These are phyloP conservation scores for Neocrepidodera transversa DNA, from an alignment of 2,888 invertebrate species.

Conservation along the genomic window DNA sequence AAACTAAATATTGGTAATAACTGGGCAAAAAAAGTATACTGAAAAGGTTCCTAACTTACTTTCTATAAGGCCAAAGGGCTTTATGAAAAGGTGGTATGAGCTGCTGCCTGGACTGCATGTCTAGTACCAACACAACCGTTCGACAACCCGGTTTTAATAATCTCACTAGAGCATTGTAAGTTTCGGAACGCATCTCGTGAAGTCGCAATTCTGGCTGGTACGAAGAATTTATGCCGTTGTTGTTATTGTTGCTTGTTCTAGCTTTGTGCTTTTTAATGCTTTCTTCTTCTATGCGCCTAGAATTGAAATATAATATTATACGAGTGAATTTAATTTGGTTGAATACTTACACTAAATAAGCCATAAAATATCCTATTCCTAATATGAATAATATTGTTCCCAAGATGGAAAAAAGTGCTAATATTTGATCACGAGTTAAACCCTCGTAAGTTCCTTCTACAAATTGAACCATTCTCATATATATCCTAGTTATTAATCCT, in stretches of 20 bases:
- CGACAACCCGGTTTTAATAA: constrained; percentile 93
- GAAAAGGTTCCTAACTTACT: constrained; percentile 73
- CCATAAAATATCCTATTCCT: constrained; percentile 84
- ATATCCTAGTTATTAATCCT: constrained; percentile 73
- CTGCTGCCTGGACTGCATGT: constrained; percentile 84
- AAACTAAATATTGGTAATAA: too few species aligned
- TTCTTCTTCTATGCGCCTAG: constrained; percentile 65
- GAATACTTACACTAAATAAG: constrained; percentile 74
- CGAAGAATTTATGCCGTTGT: constrained; percentile 40
- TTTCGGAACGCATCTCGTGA: constrained; percentile 92
- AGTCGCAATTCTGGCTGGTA: constrained; percentile 76
- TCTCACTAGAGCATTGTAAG: constrained; percentile 92
- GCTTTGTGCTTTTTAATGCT: constrained; percentile 62
- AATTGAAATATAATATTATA: too few species aligned
- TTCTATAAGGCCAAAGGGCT: constrained; percentile 94
- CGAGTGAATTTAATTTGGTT: too few species aligned
- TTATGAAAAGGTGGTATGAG: constrained; percentile 91
- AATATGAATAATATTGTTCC: constrained; percentile 81
- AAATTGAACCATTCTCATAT: constrained; percentile 70
- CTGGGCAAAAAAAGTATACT: too few species aligned
- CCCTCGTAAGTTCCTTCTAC: constrained; percentile 76
- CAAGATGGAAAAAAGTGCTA: constrained; percentile 79
- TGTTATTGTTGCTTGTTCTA: constrained; percentile 59
- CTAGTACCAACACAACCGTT: constrained; percentile 89
- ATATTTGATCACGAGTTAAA: constrained; percentile 77